Base-by-base conservation (phyloP, 30 jellyfish, hydroid and myxozoan species). In the Aurelia sp. region DNA sequence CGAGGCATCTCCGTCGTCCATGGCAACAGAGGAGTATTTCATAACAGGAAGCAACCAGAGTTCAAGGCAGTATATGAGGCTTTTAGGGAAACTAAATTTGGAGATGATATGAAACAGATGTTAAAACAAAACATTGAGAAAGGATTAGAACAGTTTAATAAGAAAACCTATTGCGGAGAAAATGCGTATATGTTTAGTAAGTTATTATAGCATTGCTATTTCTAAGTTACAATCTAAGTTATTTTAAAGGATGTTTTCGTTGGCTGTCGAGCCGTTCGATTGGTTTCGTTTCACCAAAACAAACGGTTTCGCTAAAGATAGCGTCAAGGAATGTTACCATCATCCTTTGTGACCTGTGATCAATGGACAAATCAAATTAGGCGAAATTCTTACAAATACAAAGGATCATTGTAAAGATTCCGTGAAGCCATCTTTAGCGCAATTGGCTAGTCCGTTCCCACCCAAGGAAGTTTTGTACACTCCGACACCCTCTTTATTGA, bases 1-100 rank as follows among this genome's bases (percentile, higher is more conserved):
- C 64, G 79, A 21, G 98, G 98, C 20, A 83, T 88, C 33, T 83
- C 96, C 1, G 76, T 88, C 19, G 86, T 93, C 66, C 98, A 93
- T 83, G 98, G 98, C 58, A 88, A 83, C 90, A 79, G 96, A 40
- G 84, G 80, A 52, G 84, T 76, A 18, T 93, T 93, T 71, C 96
- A 76, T 55, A 85, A 89, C 53, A 66, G 62, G 18, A 82, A 89
- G 55, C 97, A 82, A 30, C 98, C 97, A 0, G 98, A 93, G 48
- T 93, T 93, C 76, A 82, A 74, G 64, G 91, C 37, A 10, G 59
- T 93, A 2, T 87, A 86, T 66, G 93, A 88, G 4, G 96, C 97
- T 8, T 88, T 91, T 73, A 33, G 73, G 57, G 78, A 71, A 13
- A 65, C 63, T 1, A 20, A 67, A 13, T 50, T 90, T 50, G 85